These are phyloP conservation scores for Acomys russatus DNA, from an alignment of 2,797 vertebrate genomes.

Conservation along the genomic window DNA sequence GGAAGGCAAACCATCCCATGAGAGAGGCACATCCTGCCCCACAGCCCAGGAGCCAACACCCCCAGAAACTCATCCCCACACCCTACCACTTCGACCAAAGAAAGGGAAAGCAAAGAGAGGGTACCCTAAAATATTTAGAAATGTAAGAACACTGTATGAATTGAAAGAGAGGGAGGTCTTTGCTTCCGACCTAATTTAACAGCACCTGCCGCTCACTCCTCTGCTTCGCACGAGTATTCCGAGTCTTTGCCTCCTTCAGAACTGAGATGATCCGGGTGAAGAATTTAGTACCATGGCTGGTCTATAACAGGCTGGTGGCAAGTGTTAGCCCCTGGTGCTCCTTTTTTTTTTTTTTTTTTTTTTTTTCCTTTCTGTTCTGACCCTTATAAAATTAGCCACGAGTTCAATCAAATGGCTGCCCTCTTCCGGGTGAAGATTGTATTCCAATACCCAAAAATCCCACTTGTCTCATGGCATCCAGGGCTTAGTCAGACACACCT, in stretches of 20 bases:
- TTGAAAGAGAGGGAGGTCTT: constrained; percentile 48
- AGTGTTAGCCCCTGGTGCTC: not conserved
- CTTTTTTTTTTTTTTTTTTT: constrained; percentile 44
- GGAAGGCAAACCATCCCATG: not conserved
- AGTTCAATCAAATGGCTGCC: constrained; percentile 11
- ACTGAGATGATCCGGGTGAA: constrained; percentile 35
- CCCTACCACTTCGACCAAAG: not conserved
- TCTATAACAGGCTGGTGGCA: not conserved
- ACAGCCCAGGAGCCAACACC: constrained; percentile 5
- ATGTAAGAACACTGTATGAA: not conserved
- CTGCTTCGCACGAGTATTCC: not conserved
- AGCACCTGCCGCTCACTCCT: not conserved
- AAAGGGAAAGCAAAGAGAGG: constrained; percentile 24
- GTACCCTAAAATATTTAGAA: constrained; percentile 50
- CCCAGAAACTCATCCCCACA: not conserved
- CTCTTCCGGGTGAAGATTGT: constrained; percentile 46
- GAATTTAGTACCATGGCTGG: not conserved
- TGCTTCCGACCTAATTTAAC: constrained; percentile 48
- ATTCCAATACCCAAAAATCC: constrained; percentile 42
- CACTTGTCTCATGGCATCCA: not conserved
- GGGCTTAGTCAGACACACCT: constrained; percentile 19
- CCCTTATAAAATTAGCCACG: constrained; percentile 50
- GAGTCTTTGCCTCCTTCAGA: not conserved
- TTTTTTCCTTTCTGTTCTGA: not conserved
- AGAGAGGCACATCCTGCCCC: not conserved